phyloP scores from a whole-genome alignment of 1,140 invertebrate species.

The Wasmannia auropunctata region DNA sequence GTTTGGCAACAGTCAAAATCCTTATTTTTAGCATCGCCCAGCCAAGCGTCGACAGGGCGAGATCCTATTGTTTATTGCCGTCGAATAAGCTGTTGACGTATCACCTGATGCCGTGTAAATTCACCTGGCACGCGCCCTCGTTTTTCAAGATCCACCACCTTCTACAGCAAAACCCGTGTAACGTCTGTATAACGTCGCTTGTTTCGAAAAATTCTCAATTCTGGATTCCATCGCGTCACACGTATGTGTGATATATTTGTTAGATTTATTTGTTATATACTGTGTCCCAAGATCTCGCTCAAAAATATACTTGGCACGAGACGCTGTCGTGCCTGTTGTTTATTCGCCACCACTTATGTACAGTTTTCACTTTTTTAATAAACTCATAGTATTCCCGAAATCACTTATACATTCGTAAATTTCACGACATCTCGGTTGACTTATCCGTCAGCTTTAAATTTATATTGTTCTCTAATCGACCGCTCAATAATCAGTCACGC shows the following conservation, averaged over 20 bases:
- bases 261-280: slow-evolving; percentile 21
- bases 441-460: background rate
- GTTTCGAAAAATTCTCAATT: background rate
- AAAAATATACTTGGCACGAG: slow-evolving; percentile 15
- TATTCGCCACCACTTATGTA: background rate
- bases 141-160: background rate
- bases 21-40: slow-evolving; percentile 80
- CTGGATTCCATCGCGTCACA: background rate
- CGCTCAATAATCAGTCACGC: background rate
- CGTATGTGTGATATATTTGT: too few species aligned
- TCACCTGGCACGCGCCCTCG: background rate
- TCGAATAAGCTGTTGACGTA: slow-evolving; percentile 23
- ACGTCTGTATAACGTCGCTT: background rate
- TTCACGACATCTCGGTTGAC: background rate
- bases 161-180: background rate
- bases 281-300: background rate
- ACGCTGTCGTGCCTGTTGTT: background rate
- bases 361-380: background rate
- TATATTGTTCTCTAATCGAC: background rate
- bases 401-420: background rate
- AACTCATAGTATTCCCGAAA: background rate
- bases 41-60: slow-evolving; percentile 64
- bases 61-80: slow-evolving; percentile 77
- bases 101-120: slow-evolving; percentile 3
- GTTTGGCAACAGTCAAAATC: slow-evolving; percentile 82